A percentile compares a stretch with the other conserved stretches of the same genome.
These are phyloP conservation scores for Thaleichthys pacificus DNA, from an alignment of 2,797 vertebrate genomes.

Conservation along the genomic window DNA sequence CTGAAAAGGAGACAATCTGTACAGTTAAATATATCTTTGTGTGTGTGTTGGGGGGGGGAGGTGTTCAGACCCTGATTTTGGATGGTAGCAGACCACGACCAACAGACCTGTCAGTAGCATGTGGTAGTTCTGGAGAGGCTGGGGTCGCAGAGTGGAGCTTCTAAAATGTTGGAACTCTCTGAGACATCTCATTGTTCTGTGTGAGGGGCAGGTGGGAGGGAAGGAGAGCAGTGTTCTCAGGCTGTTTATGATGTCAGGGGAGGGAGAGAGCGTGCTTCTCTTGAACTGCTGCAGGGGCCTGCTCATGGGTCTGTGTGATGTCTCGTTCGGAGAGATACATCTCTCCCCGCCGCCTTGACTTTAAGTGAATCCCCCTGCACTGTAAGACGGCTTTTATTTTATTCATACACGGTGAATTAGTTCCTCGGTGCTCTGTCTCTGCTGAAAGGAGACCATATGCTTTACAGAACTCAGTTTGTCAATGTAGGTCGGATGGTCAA, in stretches of 20 bases:
- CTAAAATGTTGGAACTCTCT: background rate
- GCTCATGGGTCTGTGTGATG: slow-evolving; percentile 8
- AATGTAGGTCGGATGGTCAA: slow-evolving; percentile 16
- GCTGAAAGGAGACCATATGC: background rate
- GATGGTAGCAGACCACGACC: too few relatives aligned
- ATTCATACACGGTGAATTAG: background rate
- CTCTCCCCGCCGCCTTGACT: background rate
- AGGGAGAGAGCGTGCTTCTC: slow-evolving; percentile 45
- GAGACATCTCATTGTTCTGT: background rate
- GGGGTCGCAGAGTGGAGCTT: background rate
- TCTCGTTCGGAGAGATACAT: background rate
- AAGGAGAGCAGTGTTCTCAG: slow-evolving; percentile 20
- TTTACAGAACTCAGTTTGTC: background rate
- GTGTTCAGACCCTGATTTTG: too few relatives aligned
- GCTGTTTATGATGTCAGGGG: slow-evolving; percentile 45
- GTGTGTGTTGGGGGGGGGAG: background rate
- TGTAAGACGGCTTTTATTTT: background rate
- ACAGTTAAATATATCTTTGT: background rate
- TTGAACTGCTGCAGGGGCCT: background rate
- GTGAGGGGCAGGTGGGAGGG: slow-evolving; percentile 14
- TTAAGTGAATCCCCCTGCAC: slow-evolving; percentile 1
- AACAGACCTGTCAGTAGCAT: background rate
- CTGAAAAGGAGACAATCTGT: too few relatives aligned
- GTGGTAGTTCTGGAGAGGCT: background rate
- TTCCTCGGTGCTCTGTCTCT: background rate